phyloP scores from a whole-genome alignment of 2,113 vertebrate genomes.

The Aviceda subcristata region DNA sequence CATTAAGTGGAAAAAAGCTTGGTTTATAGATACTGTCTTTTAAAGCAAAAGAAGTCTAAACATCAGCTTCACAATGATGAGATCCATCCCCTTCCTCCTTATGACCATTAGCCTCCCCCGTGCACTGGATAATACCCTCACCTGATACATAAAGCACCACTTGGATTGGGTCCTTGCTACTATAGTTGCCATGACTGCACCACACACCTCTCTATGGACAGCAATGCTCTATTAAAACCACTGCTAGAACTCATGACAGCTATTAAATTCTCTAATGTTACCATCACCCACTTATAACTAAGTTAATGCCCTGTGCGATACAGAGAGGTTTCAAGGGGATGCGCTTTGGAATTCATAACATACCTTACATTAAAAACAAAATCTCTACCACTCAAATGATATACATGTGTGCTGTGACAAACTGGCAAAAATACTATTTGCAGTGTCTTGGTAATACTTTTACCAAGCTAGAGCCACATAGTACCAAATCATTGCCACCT shows the following conservation, averaged over 20 bases:
- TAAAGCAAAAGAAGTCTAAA: neutral
- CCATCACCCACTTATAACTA: neutral
- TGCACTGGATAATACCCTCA: neutral
- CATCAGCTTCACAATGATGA: neutral
- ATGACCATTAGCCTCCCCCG: neutral
- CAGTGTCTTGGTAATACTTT: neutral
- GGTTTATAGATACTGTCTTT: neutral
- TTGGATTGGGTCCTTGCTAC: neutral
- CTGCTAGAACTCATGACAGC: neutral
- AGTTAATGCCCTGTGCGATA: neutral
- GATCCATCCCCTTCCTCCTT: neutral
- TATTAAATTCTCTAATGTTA: neutral
- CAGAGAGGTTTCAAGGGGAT: neutral
- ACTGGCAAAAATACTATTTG: neutral
- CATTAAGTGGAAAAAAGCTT: neutral
- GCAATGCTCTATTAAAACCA: neutral
- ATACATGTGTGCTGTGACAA: fast-evolving
- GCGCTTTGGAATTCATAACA: neutral
- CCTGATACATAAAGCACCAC: neutral
- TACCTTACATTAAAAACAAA: neutral
- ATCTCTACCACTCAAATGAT: neutral
- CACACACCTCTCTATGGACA: neutral
- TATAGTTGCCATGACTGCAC: neutral
- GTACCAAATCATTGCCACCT: neutral
- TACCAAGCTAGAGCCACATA: neutral